Conservation (phyloP, 2,797 vertebrate genomes). For the Sebastes miniatus region DNA sequence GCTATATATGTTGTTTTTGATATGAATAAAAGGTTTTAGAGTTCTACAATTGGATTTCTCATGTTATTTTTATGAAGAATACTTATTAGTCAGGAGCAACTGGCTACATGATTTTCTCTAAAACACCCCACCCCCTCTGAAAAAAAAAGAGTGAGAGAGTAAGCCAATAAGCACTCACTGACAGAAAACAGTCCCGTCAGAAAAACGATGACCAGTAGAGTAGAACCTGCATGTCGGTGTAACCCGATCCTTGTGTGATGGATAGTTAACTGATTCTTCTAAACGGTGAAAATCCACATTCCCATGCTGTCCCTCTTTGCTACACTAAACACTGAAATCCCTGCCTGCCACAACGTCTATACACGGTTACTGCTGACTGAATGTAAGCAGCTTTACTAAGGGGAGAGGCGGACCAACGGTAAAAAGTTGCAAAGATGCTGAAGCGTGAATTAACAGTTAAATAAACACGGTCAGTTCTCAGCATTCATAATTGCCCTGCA, state of each 20-base stretch:
- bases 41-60: conserved; percentile 6
- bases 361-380: conserved; percentile 62
- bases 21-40: conserved; percentile 74
- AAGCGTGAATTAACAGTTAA: neutral
- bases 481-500: neutral
- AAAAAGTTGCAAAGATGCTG: conserved; percentile 26
- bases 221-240: conserved; percentile 67
- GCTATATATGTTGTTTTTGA: conserved; percentile 68
- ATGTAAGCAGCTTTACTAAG: conserved; percentile 28
- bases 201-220: conserved; percentile 69
- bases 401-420: conserved; percentile 10
- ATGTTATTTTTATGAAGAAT: neutral
- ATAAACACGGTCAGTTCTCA: neutral
- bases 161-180: conserved; percentile 22
- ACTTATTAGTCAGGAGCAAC: neutral
- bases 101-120: neutral
- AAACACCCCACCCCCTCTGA: neutral
- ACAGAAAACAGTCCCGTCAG: conserved; percentile 62
- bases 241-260: conserved; percentile 77
- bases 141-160: neutral
- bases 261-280: conserved; percentile 77
- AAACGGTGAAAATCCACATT: conserved; percentile 69
- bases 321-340: conserved; percentile 35
- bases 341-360: conserved; percentile 16
- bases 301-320: conserved; percentile 58